These are phyloP conservation scores for Seira musarum DNA, from an alignment of 2,888 invertebrate genomes.

Conservation along the genomic window DNA sequence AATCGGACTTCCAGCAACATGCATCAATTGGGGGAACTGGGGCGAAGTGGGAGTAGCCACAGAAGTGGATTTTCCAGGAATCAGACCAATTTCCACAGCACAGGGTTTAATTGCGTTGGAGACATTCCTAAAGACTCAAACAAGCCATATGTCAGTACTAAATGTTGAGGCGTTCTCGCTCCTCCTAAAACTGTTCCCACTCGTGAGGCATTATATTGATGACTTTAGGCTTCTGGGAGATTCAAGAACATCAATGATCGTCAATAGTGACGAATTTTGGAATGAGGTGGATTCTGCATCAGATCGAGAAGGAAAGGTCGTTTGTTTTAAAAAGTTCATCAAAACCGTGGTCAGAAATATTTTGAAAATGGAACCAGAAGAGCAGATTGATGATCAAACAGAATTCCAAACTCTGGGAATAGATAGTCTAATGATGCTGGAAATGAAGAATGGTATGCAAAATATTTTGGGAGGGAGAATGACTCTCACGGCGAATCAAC, in stretches of 20 bases:
- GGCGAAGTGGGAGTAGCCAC: slow-evolving; percentile 41
- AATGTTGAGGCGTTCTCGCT: not conserved
- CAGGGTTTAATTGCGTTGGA: slow-evolving; percentile 20
- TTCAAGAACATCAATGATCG: not conserved
- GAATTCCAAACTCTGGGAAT: slow-evolving; percentile 46
- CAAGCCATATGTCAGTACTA: slow-evolving; percentile 9
- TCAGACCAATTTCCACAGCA: slow-evolving; percentile 19
- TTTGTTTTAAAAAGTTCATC: slow-evolving; percentile 33
- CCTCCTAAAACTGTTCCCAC: slow-evolving; percentile 6
- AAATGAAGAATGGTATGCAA: slow-evolving; percentile 56
- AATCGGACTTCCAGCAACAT: slow-evolving; percentile 29
- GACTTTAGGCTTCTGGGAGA: slow-evolving; percentile 29
- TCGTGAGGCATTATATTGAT: slow-evolving; percentile 22
- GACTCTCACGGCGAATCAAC: slow-evolving; percentile 28
- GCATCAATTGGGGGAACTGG: slow-evolving; percentile 45
- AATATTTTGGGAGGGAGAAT: slow-evolving; percentile 42
- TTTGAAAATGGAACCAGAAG: slow-evolving; percentile 46
- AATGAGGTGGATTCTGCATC: slow-evolving; percentile 28
- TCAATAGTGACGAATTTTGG: slow-evolving; percentile 55
- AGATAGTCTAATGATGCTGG: slow-evolving; percentile 57
- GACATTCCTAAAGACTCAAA: slow-evolving; percentile 24
- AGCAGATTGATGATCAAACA: slow-evolving; percentile 38
- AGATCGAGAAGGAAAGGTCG: slow-evolving; percentile 34
- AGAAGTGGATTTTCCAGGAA: slow-evolving; percentile 33
- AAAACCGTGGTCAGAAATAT: slow-evolving; percentile 26